Percentiles rank a stretch among this genome's conserved stretches.
phyloP scores from a whole-genome alignment of 1,140 invertebrate genomes.

The Drosophila virilis region DNA sequence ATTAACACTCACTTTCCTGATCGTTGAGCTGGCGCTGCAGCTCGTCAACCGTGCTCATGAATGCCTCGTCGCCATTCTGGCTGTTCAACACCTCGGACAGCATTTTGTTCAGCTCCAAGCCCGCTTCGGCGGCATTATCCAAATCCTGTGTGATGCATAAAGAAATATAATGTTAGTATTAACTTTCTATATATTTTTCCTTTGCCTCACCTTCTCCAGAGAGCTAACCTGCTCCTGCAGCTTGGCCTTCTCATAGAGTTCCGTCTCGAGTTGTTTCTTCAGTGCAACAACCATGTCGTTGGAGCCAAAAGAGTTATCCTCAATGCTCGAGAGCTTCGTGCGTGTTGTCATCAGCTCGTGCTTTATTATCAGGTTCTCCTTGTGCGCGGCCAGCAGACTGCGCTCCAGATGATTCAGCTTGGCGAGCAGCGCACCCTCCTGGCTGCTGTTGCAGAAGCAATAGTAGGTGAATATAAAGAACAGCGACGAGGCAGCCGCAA shows the following conservation, averaged over 20 bases:
- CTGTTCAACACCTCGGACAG: constrained; percentile 87
- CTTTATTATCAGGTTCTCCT: constrained; percentile 89
- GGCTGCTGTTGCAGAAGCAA: constrained; percentile 89
- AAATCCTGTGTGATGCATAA: constrained; percentile 84
- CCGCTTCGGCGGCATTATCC: constrained; percentile 88
- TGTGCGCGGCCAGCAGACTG: constrained; percentile 71
- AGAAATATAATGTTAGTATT: neutral
- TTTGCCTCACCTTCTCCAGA: constrained; percentile 85
- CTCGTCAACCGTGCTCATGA: constrained; percentile 87
- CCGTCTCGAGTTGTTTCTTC: constrained; percentile 86
- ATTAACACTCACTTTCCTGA: constrained; percentile 85
- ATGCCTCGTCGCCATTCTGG: constrained; percentile 86
- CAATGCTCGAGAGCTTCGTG: constrained; percentile 87
- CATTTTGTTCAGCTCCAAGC: constrained; percentile 88
- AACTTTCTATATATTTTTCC: neutral
- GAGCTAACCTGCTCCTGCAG: constrained; percentile 86
- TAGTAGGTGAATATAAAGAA: constrained; percentile 91
- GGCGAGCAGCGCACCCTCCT: constrained; percentile 86
- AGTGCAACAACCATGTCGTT: constrained; percentile 89
- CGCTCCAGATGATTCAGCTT: constrained; percentile 87
- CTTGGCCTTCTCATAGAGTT: constrained; percentile 76
- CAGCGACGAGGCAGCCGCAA: constrained; percentile 89
- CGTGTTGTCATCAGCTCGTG: constrained; percentile 87
- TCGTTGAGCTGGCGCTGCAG: constrained; percentile 87
- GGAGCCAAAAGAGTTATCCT: constrained; percentile 89